phyloP scores from a whole-genome alignment of 2,113 vertebrate genomes.

The Garra rufa region DNA sequence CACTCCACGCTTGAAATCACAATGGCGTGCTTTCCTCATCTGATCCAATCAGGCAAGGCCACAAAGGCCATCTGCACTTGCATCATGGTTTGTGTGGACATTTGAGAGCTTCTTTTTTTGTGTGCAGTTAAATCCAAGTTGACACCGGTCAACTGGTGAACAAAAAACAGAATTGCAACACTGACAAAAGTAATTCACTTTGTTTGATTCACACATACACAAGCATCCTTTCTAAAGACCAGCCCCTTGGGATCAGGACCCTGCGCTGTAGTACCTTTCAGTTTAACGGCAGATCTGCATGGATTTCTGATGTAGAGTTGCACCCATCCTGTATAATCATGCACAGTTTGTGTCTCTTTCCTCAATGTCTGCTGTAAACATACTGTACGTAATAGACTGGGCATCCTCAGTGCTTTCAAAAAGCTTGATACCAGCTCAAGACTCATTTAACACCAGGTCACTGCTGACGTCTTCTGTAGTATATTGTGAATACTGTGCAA shows the following conservation, averaged over 20 bases:
- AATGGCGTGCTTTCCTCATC: neutral
- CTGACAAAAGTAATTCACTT: slow-evolving; percentile 1
- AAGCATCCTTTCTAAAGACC: slow-evolving; percentile 13
- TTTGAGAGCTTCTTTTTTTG: slow-evolving; percentile 15
- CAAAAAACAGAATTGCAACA: slow-evolving; percentile 33
- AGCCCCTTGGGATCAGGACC: neutral
- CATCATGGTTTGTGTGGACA: neutral
- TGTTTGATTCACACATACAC: slow-evolving; percentile 39
- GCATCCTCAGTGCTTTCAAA: neutral
- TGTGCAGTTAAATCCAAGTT: slow-evolving; percentile 1
- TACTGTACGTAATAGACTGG: neutral
- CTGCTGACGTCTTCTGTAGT: slow-evolving; percentile 47
- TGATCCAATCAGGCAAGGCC: slow-evolving; percentile 15
- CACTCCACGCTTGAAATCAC: slow-evolving; percentile 16
- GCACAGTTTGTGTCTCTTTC: neutral
- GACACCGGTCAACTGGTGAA: neutral
- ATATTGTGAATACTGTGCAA: slow-evolving; percentile 57
- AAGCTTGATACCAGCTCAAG: slow-evolving; percentile 31
- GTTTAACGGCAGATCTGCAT: slow-evolving; percentile 25
- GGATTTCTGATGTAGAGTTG: slow-evolving; percentile 11
- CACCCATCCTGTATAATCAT: slow-evolving; percentile 11
- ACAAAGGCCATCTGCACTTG: neutral
- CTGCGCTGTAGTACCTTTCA: slow-evolving; percentile 10
- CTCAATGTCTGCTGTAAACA: slow-evolving; percentile 1
- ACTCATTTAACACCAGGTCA: slow-evolving; percentile 50